Conservation (phyloP, 2,797 vertebrate species). For the Podarcis lilfordi region DNA sequence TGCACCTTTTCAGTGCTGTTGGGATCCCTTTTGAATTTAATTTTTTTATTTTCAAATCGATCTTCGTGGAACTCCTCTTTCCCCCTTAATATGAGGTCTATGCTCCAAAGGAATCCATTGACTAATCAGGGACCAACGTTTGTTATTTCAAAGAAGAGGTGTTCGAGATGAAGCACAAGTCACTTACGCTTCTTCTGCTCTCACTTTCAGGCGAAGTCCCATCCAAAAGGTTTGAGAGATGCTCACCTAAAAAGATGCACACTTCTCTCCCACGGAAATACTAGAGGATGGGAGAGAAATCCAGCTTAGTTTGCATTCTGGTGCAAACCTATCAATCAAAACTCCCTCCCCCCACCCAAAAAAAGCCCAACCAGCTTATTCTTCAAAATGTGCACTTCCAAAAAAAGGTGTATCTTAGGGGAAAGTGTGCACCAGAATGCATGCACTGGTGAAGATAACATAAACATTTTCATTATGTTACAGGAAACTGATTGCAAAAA, state of each 20-base stretch:
- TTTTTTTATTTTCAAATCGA: background rate
- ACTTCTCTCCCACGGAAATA: background rate
- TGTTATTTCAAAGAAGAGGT: background rate
- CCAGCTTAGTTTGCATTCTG: too few species aligned
- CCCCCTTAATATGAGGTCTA: background rate
- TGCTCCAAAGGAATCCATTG: background rate
- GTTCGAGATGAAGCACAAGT: background rate
- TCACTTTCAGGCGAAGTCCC: background rate
- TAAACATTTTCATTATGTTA: too few species aligned
- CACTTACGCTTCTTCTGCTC: conserved; percentile 1
- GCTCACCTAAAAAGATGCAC: background rate
- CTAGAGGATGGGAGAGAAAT: too few species aligned
- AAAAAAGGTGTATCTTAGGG: too few species aligned
- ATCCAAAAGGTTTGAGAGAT: background rate
- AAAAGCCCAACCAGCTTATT: too few species aligned
- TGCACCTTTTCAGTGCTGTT: background rate
- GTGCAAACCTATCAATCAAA: too few species aligned
- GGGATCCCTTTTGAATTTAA: background rate
- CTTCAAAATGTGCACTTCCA: too few species aligned
- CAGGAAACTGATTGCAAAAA: too few species aligned
- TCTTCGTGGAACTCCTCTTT: background rate
- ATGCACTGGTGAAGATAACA: too few species aligned
- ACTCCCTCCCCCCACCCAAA: too few species aligned
- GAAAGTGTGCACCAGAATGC: too few species aligned
- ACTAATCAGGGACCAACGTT: background rate